A percentile compares a stretch with the other conserved stretches of the same genome.
Conservation (phyloP, 2,888 invertebrate genomes). For the Sturmia bella region DNA sequence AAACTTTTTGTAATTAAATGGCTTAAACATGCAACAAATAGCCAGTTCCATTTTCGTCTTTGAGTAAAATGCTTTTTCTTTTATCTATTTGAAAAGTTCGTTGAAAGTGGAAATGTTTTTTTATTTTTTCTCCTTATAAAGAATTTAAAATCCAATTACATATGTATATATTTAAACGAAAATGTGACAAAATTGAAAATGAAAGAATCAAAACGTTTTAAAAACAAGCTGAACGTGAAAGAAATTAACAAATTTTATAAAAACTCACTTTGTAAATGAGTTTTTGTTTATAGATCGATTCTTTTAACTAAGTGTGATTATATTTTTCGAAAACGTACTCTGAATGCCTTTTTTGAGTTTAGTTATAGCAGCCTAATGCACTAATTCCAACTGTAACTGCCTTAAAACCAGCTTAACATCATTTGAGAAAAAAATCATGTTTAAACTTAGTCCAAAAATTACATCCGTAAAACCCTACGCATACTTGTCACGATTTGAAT, state of each 20-base stretch:
- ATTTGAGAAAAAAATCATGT: background rate
- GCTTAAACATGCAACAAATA: no score
- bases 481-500: slow-evolving; percentile 67
- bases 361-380: no score
- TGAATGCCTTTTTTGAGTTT: no score
- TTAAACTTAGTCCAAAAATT: background rate
- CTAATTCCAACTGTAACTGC: no score
- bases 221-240: background rate
- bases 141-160: slow-evolving; percentile 58
- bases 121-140: slow-evolving; percentile 2
- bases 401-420: background rate
- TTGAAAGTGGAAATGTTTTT: background rate
- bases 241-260: background rate
- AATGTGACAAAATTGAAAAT: slow-evolving; percentile 59
- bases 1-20: slow-evolving; percentile 51
- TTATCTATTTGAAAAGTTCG: background rate
- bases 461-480: slow-evolving; percentile 46
- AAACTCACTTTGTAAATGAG: slow-evolving; percentile 51
- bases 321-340: background rate
- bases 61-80: background rate
- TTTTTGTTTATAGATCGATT: no score
- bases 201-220: slow-evolving; percentile 6
- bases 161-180: slow-evolving; percentile 43
- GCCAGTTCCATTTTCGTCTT: slow-evolving; percentile 4
- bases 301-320: no score